Percentiles rank a stretch among this genome's conserved stretches.
phyloP scores from a whole-genome alignment of 1,140 invertebrate genomes.

The Argopecten irradians region DNA sequence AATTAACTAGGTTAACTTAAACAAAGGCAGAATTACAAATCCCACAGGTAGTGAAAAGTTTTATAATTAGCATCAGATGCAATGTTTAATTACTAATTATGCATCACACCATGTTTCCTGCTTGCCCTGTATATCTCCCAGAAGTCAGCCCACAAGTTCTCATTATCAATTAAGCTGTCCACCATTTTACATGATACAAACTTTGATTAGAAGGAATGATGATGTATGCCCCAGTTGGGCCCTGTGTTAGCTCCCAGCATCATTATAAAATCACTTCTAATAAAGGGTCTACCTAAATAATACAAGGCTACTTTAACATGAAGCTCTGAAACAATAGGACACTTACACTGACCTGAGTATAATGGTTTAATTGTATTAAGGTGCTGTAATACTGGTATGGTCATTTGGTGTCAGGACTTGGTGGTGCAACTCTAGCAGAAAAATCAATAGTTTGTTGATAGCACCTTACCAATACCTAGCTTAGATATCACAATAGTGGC shows the following conservation, averaged over 20 bases:
- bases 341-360: too few relatives aligned
- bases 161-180: background rate
- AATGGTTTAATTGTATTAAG: too few relatives aligned
- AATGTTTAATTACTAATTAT: background rate
- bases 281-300: background rate
- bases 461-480: too few relatives aligned
- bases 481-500: too few relatives aligned
- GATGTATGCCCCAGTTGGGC: background rate
- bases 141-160: background rate
- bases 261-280: background rate
- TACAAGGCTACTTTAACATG: background rate
- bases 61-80: conserved; percentile 6
- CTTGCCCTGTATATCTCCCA: background rate
- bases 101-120: background rate
- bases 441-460: too few relatives aligned
- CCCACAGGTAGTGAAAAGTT: background rate
- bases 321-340: too few relatives aligned
- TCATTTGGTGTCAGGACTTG: too few relatives aligned
- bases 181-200: background rate
- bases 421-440: too few relatives aligned
- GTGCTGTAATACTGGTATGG: too few relatives aligned
- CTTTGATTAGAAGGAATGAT: background rate
- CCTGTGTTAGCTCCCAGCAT: background rate
- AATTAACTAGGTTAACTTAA: background rate
- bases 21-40: background rate